Evolutionary conservation across 2,113 vertebrate species (phyloP), one percentile per base, ranked within the genome.

Genomic region (Onychostruthus taczanowskii): DNA sequence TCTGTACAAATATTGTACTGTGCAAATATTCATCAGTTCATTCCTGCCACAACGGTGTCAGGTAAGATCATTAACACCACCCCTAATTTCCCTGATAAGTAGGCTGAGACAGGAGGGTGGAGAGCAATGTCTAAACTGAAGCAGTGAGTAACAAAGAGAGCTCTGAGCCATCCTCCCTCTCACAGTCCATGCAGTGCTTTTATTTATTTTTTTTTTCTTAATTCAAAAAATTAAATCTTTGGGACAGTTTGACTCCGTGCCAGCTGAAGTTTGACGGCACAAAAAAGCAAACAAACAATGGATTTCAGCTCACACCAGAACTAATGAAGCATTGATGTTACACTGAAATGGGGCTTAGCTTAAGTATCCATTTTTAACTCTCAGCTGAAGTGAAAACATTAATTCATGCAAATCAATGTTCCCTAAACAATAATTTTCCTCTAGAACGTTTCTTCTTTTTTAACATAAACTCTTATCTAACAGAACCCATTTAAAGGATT

Each of bases 341-440:
- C 76, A 19, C 50, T 73, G 43, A 91, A 85, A 62, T 3, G 33
- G 43, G 53, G 24, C 58, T 95, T n/a, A 87, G 87, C 69, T 95
- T 69, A 86, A 93, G 21, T 21, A 73, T 50, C 67, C 85, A 30
- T 89, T 93, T 95, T 86, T 69, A 91, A 89, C 92, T 77, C 69
- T 43, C 78, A 91, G 62, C 75, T 41, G 64, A 94, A 93, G 69
- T 89, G 94, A 95, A 96, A 94, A 94, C 91, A 95, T 82, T 78
- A 95, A 95, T 92, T 94, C 77, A 73, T 37, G 53, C 87, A 95
- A 95, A 97, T 95, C 91, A 89, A 70, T 50, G 84, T 77, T 93
- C 82, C 78, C 94, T 83, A 96, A 94, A 93, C 95, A 95, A 85
- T 91, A 58, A 85, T 96, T 94, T 93, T 75, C 91, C 81, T 73